phyloP scores from a whole-genome alignment of 1,140 invertebrate species.

The Brachionus paranguensis region DNA sequence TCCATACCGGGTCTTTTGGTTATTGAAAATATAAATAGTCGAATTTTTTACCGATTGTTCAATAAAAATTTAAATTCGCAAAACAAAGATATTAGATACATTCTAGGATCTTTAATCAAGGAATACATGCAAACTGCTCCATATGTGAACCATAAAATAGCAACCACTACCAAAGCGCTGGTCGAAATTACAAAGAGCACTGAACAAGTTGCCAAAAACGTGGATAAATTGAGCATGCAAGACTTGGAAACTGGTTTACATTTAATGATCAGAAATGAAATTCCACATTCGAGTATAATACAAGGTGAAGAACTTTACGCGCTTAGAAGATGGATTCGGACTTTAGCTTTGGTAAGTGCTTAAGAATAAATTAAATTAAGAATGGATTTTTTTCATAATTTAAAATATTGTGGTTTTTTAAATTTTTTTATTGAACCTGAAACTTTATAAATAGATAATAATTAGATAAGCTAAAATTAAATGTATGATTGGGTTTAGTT shows the following conservation, averaged over 20 bases:
- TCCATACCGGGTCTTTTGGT: neutral
- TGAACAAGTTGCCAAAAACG: neutral
- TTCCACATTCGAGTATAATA: neutral
- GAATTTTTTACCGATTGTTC: neutral
- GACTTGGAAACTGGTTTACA: neutral
- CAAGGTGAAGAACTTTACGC: neutral
- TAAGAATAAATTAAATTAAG: neutral
- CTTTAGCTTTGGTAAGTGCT: neutral
- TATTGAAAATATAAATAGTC: neutral
- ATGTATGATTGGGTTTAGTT: too few relatives aligned
- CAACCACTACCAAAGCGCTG: neutral
- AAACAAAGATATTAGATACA: neutral
- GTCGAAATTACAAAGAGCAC: neutral
- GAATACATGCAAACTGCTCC: neutral
- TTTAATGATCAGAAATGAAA: slow-evolving; percentile 14
- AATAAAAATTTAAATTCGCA: neutral
- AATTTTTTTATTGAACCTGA: neutral
- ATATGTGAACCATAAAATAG: neutral
- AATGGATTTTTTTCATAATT: neutral
- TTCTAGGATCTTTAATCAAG: neutral
- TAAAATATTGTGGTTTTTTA: neutral
- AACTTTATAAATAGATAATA: too few relatives aligned
- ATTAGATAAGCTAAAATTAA: too few relatives aligned
- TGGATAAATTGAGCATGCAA: neutral
- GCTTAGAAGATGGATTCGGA: neutral